Percentiles rank a stretch among this genome's conserved stretches.
phyloP scores from a whole-genome alignment of 2,113 vertebrate species.

The Dasypus novemcinctus region DNA sequence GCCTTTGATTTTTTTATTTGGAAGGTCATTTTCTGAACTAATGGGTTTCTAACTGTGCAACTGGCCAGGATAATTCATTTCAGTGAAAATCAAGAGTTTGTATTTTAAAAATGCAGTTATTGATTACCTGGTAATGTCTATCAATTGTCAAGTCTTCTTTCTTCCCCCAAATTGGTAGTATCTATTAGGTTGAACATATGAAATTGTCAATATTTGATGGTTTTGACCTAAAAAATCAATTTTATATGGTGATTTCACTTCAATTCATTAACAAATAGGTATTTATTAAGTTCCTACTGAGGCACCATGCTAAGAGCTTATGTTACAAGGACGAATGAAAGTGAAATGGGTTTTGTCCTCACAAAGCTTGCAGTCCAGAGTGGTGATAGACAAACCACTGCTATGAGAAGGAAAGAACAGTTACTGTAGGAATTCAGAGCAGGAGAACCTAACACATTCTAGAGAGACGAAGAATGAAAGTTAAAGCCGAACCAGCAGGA shows the following conservation, averaged over 20 bases:
- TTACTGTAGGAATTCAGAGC: not conserved
- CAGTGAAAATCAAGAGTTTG: not conserved
- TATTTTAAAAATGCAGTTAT: not conserved
- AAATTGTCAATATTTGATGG: not conserved
- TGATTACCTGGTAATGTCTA: not conserved
- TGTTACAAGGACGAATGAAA: not conserved
- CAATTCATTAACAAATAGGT: not conserved
- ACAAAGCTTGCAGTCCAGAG: not conserved
- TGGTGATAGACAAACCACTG: not conserved
- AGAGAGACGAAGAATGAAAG: not conserved
- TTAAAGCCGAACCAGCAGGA: not conserved
- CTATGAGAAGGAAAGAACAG: not conserved
- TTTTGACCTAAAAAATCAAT: not conserved
- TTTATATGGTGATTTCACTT: conserved; percentile 10
- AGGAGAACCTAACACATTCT: not conserved
- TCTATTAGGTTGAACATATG: not conserved
- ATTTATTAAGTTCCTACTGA: not conserved
- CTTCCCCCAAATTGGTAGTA: not conserved
- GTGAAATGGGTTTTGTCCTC: not conserved
- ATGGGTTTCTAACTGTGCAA: conserved; percentile 10
- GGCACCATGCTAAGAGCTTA: not conserved
- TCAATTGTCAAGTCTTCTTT: not conserved
- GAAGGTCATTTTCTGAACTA: conserved; percentile 29
- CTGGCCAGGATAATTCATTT: conserved; percentile 3
- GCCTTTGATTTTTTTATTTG: conserved; percentile 40